Base-by-base conservation (phyloP, 2,888 invertebrate genomes). In the Diabrotica balteata region DNA sequence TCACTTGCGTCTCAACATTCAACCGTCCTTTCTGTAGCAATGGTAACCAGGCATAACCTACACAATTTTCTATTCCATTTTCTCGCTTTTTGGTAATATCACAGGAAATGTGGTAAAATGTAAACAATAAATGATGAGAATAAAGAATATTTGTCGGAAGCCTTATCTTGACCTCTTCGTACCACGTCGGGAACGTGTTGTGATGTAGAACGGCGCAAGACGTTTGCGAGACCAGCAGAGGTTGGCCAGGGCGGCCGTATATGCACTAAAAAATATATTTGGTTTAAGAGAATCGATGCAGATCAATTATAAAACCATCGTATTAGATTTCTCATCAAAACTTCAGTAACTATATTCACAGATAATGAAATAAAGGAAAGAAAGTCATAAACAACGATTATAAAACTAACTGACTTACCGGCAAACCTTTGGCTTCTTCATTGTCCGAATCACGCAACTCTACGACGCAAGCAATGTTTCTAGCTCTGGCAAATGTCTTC, bases 41-140 rank as follows among this genome's bases (percentile, higher is more conserved):
- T 1, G 97, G 95, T 69, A 94, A 85, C 98, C 98, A 99, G 0
- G 97, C 91, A 83, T 94, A 97, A 70, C 98, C 98, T 63, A 98
- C 94, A 77, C 94, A 91, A 73, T 90, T 93, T 82, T 94, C 94
- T 11, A 93, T 88, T 67, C 90, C 90, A 46, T 90, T 88, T 73
- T 93, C 92, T 63, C 90, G 89, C 80, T 93, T 93, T 77, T 88
- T 88, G 60, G 92, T 89, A 73, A 93, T 88, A 84, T 96, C 94
- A 81, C 98, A 97, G 69, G 96, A 96, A 70, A 99, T 93, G 83
- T 98, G 98, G 80, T 94, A 93, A 85, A 98, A 98, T 5, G 95
- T 94, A 85, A 98, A 98, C 62, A 98, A 87, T 66, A 99, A 85
- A 82, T 98, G 98, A 84, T 98, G 98, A 61, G 91, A 90, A 0